These are phyloP conservation scores for Palythoa grandis DNA, from an alignment of 92 coral and sea anemone genomes.

Conservation along the genomic window DNA sequence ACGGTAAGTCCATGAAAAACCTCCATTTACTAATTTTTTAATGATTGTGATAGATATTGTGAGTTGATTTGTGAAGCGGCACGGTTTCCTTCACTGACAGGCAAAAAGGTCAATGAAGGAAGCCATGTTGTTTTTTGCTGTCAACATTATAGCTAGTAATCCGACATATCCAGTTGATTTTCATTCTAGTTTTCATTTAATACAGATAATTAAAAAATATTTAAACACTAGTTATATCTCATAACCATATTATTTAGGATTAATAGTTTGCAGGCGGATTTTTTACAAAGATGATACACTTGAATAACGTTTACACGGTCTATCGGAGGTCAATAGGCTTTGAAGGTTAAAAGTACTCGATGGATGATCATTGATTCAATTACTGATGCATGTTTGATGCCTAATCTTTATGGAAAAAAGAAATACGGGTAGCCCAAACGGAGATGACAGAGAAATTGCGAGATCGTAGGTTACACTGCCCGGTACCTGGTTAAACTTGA, in stretches of 20 bases:
- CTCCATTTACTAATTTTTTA: constrained; percentile 16
- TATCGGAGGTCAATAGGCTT: constrained; percentile 16
- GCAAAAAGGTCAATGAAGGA: neutral
- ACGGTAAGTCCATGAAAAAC: constrained; percentile 82
- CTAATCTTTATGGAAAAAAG: constrained; percentile 30
- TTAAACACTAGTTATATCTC: neutral
- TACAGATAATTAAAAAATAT: neutral
- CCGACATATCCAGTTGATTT: neutral
- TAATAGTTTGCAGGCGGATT: constrained; percentile 15
- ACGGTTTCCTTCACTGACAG: constrained; percentile 11
- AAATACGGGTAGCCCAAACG: constrained; percentile 48
- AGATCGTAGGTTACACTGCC: constrained; percentile 19
- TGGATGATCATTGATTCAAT: constrained; percentile 5
- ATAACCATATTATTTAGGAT: neutral
- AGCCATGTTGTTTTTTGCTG: constrained; percentile 28
- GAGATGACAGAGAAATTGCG: constrained; percentile 17
- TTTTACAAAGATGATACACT: constrained; percentile 30
- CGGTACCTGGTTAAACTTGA: constrained; percentile 58
- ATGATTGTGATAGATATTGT: constrained; percentile 1
- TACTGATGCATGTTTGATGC: constrained; percentile 43
- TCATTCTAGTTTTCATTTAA: neutral
- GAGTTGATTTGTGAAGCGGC: neutral
- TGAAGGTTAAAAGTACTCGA: constrained; percentile 25
- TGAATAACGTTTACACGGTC: constrained; percentile 20
- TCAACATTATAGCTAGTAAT: neutral